phyloP scores from a whole-genome alignment of 2,888 invertebrate species.

The Pseudolycoriella hygida region DNA sequence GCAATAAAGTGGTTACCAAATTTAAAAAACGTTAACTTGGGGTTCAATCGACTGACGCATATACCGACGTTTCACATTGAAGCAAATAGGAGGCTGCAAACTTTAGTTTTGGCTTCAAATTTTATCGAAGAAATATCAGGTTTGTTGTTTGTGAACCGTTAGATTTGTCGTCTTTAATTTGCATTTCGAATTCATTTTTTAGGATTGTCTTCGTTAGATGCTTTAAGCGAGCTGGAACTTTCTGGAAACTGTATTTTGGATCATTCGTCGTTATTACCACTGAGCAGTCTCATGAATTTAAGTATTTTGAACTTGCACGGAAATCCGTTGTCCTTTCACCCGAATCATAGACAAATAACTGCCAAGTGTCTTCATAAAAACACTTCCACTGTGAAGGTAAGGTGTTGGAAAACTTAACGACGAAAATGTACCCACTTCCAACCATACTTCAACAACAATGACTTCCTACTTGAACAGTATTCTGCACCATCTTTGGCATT shows the following conservation, averaged over 20 bases:
- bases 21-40: conserved; percentile 42
- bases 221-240: conserved; percentile 39
- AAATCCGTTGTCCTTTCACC: conserved; percentile 44
- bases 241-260: conserved; percentile 44
- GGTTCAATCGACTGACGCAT: conserved; percentile 39
- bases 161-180: conserved; percentile 2
- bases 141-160: conserved; percentile 7
- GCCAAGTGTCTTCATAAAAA: conserved; percentile 37
- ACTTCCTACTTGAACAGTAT: too few relatives aligned
- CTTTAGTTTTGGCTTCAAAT: conserved; percentile 42
- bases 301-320: conserved; percentile 36
- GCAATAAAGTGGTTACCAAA: conserved; percentile 39
- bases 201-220: conserved; percentile 33
- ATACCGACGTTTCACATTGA: conserved; percentile 39
- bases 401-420: too few relatives aligned
- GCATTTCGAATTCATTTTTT: conserved; percentile 12
- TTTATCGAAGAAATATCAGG: conserved; percentile 41
- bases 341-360: conserved; percentile 36
- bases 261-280: conserved; percentile 35
- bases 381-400: conserved; percentile 31
- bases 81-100: conserved; percentile 34
- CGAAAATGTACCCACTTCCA: too few relatives aligned
- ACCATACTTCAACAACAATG: too few relatives aligned
- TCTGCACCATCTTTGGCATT: too few relatives aligned
- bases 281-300: conserved; percentile 35